Evolutionary conservation across 2,888 invertebrate genomes (phyloP).

Genomic region (Cerastis rubricosa): DNA sequence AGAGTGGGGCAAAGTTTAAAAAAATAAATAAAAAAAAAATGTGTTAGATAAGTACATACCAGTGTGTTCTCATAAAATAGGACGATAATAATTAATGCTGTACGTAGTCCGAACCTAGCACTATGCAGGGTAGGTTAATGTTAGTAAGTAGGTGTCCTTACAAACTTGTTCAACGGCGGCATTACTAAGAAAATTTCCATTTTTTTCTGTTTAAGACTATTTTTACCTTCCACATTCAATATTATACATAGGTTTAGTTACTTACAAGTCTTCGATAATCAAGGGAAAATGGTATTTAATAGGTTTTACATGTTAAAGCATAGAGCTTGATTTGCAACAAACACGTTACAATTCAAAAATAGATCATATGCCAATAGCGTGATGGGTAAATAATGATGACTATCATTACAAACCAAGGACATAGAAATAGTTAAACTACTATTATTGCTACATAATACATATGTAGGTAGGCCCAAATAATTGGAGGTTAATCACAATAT

Average conservation of each 20-base stretch:
- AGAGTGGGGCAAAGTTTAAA: too few species aligned
- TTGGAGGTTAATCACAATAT: constrained; percentile 26
- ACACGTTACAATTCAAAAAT: constrained; percentile 14
- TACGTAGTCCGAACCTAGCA: not conserved
- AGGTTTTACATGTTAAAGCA: not conserved
- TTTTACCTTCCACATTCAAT: too few species aligned
- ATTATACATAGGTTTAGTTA: not conserved
- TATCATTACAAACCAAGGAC: constrained; percentile 60
- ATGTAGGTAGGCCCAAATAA: constrained; percentile 28
- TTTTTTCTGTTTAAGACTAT: too few species aligned
- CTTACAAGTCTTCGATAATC: not conserved
- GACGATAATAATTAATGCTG: not conserved
- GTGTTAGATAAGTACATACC: not conserved
- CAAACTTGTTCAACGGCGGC: too few species aligned
- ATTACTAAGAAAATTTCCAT: not conserved
- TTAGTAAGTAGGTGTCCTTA: not conserved
- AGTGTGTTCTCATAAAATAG: not conserved
- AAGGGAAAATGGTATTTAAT: not conserved
- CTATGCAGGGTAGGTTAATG: not conserved
- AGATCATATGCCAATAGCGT: constrained; percentile 24
- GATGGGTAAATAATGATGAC: constrained; percentile 47
- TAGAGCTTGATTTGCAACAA: not conserved
- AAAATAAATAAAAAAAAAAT: too few species aligned
- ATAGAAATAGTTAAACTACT: constrained; percentile 37
- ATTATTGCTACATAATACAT: constrained; percentile 52